Evolutionary conservation across 2,797 vertebrate species (phyloP), one percentile per base, ranked within the genome.

Genomic region (Fundulus diaphanus): DNA sequence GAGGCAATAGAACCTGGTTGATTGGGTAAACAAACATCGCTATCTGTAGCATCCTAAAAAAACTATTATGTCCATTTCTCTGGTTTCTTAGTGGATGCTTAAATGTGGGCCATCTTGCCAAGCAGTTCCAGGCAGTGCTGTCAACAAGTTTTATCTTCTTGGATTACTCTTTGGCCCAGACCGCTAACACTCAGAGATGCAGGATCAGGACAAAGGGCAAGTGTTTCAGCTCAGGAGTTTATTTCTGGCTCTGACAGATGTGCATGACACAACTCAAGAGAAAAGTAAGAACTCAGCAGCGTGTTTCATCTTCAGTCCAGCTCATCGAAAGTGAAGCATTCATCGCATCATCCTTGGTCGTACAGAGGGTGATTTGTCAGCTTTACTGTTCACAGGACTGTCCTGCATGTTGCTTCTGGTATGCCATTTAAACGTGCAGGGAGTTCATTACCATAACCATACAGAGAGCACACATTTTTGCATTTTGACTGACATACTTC

Each of bases 241-340:
- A 90, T 91, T 91, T 89, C 80, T 57, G 72, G 77, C 70, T 44
- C n/a, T 2, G 70, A 76, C 78, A 75, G 81, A 88, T 72, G 78
- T n/a, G 6, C 37, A 68, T 49, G 51, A 80, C 75, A 79, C 42
- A n/a, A 72, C 61, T 72, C 44, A 37, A 74, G 40, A 46, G 77
- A 78, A 70, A 67, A 13, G 37, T 22, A 57, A 69, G 70, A 81
- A 82, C 80, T 75, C 76, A 56, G 66, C 0, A 1, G 70, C 11
- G n/a, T 68, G 35, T 77, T 44, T 73, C 20, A n/a, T 72, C 35
- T 44, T 42, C 71, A 15, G 20, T 5, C 37, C 15, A 1, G 1
- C 49, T 71, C 29, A 46, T 24, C 82, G 61, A 56, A 18, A 51
- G 29, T 12, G 65, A 73, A n/a, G 16, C 27, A 0, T 57, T 40